Evolutionary conservation across 2,888 invertebrate species (phyloP).

Genomic region (Ophioninae sp.): DNA sequence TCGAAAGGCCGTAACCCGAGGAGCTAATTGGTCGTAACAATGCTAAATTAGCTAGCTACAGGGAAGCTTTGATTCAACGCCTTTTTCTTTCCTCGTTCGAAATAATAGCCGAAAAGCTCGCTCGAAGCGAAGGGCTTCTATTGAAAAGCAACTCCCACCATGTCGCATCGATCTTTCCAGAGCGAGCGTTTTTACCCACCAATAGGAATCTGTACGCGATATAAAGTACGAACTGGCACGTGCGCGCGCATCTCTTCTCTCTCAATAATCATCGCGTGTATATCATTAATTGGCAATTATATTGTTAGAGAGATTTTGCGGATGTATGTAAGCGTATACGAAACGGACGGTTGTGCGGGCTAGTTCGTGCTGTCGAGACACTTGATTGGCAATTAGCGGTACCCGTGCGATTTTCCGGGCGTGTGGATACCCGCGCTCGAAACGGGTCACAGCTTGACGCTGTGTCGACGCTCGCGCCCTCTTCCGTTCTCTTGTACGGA

Average conservation of each 20-base stretch:
- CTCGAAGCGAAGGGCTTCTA: too few species aligned
- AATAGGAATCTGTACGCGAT: too few species aligned
- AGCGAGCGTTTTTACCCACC: neutral
- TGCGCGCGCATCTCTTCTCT: neutral
- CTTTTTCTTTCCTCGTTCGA: neutral
- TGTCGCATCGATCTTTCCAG: neutral
- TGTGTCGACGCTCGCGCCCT: neutral
- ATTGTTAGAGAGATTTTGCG: constrained; percentile 17
- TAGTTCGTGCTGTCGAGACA: constrained; percentile 13
- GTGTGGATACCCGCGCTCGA: constrained; percentile 18
- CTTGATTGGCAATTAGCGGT: constrained; percentile 55
- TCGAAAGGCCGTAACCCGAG: constrained; percentile 8
- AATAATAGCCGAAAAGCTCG: neutral
- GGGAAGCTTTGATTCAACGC: neutral
- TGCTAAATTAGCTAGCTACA: constrained; percentile 16
- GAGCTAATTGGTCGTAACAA: constrained; percentile 40
- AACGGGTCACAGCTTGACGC: neutral
- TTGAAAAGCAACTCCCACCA: too few species aligned
- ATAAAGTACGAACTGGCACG: neutral
- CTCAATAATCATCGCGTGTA: constrained; percentile 5
- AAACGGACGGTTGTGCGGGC: neutral
- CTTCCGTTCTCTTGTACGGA: too few species aligned
- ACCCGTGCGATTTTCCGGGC: constrained; percentile 22
- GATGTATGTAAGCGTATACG: constrained; percentile 14
- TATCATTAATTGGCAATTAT: constrained; percentile 55